These are phyloP conservation scores for Folsomia manolachei DNA, from an alignment of 2,888 invertebrate species.

Conservation along the genomic window DNA sequence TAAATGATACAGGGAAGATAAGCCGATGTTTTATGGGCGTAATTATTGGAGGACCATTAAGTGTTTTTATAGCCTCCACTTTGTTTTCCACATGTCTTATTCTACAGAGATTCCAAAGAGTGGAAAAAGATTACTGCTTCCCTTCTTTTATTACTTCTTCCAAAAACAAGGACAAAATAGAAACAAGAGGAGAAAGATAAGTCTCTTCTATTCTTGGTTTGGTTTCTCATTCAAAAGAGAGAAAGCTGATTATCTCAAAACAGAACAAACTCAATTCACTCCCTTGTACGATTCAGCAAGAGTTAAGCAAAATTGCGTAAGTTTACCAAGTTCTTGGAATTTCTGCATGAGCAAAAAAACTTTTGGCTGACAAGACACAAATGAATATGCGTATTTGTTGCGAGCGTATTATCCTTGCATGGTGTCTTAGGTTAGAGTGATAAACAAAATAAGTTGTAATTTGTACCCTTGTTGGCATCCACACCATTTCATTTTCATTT, in stretches of 20 bases:
- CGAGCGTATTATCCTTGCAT: neutral
- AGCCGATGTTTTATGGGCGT: conserved; percentile 51
- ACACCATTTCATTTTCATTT: neutral
- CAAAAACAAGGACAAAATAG: neutral
- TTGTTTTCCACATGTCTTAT: conserved; percentile 51
- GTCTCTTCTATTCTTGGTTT: too few species aligned
- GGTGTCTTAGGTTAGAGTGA: neutral
- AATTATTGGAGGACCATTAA: conserved; percentile 51
- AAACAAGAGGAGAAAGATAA: conserved; percentile 6
- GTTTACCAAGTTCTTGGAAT: neutral
- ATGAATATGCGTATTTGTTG: neutral
- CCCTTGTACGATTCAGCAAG: too few species aligned
- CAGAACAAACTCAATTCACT: too few species aligned
- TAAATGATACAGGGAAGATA: conserved; percentile 51
- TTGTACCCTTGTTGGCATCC: neutral
- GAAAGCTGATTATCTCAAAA: neutral
- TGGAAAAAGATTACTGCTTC: conserved; percentile 13
- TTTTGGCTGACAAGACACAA: neutral
- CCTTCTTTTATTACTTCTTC: conserved; percentile 16
- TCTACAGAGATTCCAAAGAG: conserved; percentile 21
- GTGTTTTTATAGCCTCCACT: conserved; percentile 51
- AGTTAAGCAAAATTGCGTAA: neutral
- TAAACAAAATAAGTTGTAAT: too few species aligned
- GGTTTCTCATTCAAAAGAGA: neutral
- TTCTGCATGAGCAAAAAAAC: neutral